Percentiles rank a stretch among this genome's conserved stretches.
Evolutionary conservation across 92 coral and sea anemone species (phyloP).

Genomic region (Virgularia gustaviana): DNA sequence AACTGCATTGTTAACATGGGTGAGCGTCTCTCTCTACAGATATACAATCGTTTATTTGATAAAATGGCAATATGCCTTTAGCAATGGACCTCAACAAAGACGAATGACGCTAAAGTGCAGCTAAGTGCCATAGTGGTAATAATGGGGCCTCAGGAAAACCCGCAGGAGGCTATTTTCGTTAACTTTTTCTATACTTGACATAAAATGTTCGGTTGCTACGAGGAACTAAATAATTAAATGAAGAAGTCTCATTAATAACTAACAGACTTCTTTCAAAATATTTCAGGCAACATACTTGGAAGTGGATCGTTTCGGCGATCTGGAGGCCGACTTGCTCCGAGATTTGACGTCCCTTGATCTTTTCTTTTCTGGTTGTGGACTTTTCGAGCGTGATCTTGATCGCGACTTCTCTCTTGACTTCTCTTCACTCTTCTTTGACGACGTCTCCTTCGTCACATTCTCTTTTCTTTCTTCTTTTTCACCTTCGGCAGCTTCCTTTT

Average conservation of each 20-base stretch:
- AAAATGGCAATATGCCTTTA: too few species aligned
- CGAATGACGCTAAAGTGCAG: too few species aligned
- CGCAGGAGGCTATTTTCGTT: too few species aligned
- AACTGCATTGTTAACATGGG: neutral
- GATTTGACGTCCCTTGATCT: constrained; percentile 26
- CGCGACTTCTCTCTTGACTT: constrained; percentile 15
- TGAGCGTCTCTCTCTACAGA: neutral
- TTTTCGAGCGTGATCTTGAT: constrained; percentile 31
- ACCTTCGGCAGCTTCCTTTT: constrained; percentile 23
- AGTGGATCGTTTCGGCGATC: constrained; percentile 37
- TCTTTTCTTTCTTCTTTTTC: constrained; percentile 45
- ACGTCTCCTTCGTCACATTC: constrained; percentile 15
- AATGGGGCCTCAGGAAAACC: too few species aligned
- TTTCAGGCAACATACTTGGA: constrained; percentile 35
- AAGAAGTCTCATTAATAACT: too few species aligned
- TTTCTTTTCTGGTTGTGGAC: constrained; percentile 26
- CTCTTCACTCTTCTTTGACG: neutral
- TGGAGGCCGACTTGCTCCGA: constrained; percentile 37
- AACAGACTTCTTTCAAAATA: too few species aligned
- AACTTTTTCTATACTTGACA: too few species aligned
- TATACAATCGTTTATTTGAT: neutral
- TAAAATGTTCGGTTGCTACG: too few species aligned
- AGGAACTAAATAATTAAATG: too few species aligned
- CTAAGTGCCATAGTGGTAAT: too few species aligned
- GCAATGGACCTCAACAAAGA: too few species aligned